phyloP scores from a whole-genome alignment of 2,888 invertebrate species.

The Oegoconia quadripuncta region DNA sequence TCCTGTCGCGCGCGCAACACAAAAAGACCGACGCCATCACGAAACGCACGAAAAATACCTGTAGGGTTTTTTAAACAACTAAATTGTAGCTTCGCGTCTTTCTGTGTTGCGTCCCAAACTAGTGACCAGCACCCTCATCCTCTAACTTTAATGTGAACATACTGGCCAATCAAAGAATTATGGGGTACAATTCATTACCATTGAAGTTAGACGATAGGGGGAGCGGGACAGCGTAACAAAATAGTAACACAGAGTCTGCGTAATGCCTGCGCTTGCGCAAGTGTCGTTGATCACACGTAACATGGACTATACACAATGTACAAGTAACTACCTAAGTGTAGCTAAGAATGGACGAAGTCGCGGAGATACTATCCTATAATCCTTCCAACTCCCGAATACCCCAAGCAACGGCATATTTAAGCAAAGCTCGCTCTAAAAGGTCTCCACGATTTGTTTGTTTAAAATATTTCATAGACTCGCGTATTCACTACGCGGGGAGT shows the following conservation, averaged over 20 bases:
- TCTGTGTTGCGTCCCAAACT: constrained; percentile 1
- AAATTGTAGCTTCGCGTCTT: background rate
- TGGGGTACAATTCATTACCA: too few relatives aligned
- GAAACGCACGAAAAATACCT: background rate
- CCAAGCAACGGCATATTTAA: background rate
- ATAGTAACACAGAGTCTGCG: constrained; percentile 33
- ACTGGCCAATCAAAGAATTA: too few relatives aligned
- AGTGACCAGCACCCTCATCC: too few relatives aligned
- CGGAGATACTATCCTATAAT: constrained; percentile 38
- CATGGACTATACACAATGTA: constrained; percentile 53
- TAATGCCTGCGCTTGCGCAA: constrained; percentile 31
- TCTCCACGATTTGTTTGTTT: too few relatives aligned
- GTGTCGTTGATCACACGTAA: constrained; percentile 18
- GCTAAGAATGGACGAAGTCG: constrained; percentile 60
- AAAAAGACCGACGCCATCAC: background rate
- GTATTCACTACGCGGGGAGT: too few relatives aligned
- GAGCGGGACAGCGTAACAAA: too few relatives aligned
- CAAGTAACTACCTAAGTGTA: constrained; percentile 50
- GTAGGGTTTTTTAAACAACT: too few relatives aligned
- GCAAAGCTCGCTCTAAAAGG: background rate
- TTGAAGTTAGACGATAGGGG: too few relatives aligned
- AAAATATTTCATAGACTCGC: constrained; percentile 19
- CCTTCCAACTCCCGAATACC: background rate
- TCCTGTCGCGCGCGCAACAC: background rate
- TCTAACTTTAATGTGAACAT: too few relatives aligned